Evolutionary conservation across 2,888 invertebrate genomes (phyloP).

Genomic region (Sarcophaga rosellei): DNA sequence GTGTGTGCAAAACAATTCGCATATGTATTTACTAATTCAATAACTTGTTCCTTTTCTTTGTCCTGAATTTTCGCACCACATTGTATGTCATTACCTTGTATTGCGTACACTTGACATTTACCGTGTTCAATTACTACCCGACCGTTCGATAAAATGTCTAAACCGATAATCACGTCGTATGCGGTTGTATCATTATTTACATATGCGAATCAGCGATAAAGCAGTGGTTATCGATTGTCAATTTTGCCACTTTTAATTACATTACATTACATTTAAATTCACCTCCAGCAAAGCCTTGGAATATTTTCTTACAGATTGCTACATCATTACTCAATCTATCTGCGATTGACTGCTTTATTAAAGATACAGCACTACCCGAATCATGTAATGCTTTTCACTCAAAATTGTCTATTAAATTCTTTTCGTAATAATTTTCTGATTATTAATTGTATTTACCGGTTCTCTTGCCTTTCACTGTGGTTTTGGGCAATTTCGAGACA

Average conservation of each 20-base stretch:
- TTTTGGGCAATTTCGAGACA: constrained; percentile 43
- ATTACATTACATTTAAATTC: constrained; percentile 26
- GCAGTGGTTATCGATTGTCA: constrained; percentile 40
- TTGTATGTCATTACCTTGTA: neutral
- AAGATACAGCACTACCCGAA: constrained; percentile 54
- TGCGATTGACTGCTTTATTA: constrained; percentile 17
- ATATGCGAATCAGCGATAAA: constrained; percentile 17
- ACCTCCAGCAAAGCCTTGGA: constrained; percentile 49
- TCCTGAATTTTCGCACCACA: neutral
- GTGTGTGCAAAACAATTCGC: constrained; percentile 40
- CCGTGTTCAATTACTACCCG: constrained; percentile 59
- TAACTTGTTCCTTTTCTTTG: constrained; percentile 13
- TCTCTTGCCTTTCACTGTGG: neutral
- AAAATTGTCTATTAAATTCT: constrained; percentile 7
- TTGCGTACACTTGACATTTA: neutral
- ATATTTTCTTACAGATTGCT: constrained; percentile 12
- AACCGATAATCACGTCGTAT: neutral
- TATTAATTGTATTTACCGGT: constrained; percentile 15
- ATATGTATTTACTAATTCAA: constrained; percentile 33
- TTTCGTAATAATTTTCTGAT: constrained; percentile 28
- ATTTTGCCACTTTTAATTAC: neutral
- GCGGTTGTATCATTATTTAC: constrained; percentile 33
- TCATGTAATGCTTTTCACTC: constrained; percentile 44
- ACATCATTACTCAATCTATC: constrained; percentile 6
- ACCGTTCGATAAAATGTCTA: constrained; percentile 54